Conservation (phyloP, 1,140 invertebrate genomes). For the Drosophila guanche region DNA sequence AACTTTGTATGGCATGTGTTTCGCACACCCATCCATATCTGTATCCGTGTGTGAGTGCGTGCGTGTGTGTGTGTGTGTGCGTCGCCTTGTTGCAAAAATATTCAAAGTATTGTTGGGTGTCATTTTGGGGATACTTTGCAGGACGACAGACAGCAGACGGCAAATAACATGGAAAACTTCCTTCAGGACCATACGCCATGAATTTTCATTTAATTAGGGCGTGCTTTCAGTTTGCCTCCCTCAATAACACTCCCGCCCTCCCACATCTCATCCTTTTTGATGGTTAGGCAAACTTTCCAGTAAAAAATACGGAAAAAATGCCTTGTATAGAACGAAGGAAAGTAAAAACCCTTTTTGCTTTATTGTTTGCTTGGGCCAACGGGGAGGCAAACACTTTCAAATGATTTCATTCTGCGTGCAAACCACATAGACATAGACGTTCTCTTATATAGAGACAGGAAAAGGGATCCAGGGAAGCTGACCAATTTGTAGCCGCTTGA, state of each 20-base stretch:
- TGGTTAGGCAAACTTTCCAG: constrained; percentile 68
- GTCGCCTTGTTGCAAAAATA: constrained; percentile 49
- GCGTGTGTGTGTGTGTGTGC: constrained; percentile 1
- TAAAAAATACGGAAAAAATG: constrained; percentile 13
- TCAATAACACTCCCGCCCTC: constrained; percentile 11
- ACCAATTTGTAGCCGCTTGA: constrained; percentile 44
- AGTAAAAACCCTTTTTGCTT: constrained; percentile 60
- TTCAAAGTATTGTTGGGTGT: constrained; percentile 68
- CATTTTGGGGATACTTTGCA: constrained; percentile 70
- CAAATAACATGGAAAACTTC: constrained; percentile 70
- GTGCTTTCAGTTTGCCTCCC: constrained; percentile 22
- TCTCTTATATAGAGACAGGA: not conserved
- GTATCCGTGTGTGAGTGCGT: constrained; percentile 7
- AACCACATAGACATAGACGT: constrained; percentile 45
- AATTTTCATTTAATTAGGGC: constrained; percentile 81
- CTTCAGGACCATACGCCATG: constrained; percentile 67
- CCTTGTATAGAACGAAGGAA: constrained; percentile 21
- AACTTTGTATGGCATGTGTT: constrained; percentile 61
- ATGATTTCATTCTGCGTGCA: constrained; percentile 75
- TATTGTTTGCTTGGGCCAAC: constrained; percentile 66
- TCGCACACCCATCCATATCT: constrained; percentile 15
- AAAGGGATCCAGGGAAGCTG: constrained; percentile 18
- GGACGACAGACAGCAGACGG: constrained; percentile 23
- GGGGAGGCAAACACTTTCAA: constrained; percentile 64
- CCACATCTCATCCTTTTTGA: constrained; percentile 58